Conservation (phyloP, 2,888 invertebrate genomes). For the Lasioglossum morio region DNA sequence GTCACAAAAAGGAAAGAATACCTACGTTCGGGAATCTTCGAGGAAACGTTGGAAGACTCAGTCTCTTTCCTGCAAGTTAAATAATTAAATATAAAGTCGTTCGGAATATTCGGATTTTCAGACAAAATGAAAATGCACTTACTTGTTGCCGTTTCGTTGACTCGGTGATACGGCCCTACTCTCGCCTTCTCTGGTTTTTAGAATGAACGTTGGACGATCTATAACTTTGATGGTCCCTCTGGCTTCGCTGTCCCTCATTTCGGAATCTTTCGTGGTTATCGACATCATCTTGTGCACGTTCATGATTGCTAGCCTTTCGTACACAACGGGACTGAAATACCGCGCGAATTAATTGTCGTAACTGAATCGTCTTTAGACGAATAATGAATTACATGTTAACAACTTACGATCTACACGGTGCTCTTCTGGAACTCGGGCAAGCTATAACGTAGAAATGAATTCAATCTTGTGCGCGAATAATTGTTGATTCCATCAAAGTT, state of each 20-base stretch:
- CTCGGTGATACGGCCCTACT: slow-evolving; percentile 88
- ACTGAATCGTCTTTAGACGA: background rate
- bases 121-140: slow-evolving; percentile 17
- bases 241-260: slow-evolving; percentile 77
- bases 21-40: slow-evolving; percentile 77
- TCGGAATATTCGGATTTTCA: background rate
- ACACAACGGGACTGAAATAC: background rate
- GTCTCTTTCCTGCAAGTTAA: slow-evolving; percentile 75
- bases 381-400: background rate
- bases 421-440: background rate
- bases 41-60: slow-evolving; percentile 69
- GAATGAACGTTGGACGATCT: slow-evolving; percentile 88
- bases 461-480: background rate
- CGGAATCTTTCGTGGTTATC: slow-evolving; percentile 76
- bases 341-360: background rate
- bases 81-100: slow-evolving; percentile 7
- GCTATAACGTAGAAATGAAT: background rate
- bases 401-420: background rate
- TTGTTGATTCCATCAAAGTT: background rate
- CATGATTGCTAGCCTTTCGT: slow-evolving; percentile 58
- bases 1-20: slow-evolving; percentile 14
- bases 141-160: slow-evolving; percentile 83
- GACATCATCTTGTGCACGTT: slow-evolving; percentile 76
- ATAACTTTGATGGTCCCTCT: slow-evolving; percentile 78
- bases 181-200: slow-evolving; percentile 89